Evolutionary conservation across 2,888 invertebrate genomes (phyloP).

Genomic region (Nysson spinosus): DNA sequence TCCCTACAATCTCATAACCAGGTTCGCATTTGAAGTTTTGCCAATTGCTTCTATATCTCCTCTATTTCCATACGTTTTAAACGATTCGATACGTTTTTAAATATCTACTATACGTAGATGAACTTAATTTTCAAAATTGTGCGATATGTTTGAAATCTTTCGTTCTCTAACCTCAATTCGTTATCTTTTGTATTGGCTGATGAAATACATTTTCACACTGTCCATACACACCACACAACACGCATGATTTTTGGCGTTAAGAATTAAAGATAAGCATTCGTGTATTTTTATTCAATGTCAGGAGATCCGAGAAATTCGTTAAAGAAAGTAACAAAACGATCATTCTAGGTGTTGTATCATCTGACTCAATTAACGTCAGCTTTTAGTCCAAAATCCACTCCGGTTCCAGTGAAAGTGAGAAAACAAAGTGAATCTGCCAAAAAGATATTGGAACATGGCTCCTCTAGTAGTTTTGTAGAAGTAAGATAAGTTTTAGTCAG

Average conservation of each 20-base stretch:
- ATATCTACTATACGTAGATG: too few species aligned
- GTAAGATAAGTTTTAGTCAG: conserved; percentile 45
- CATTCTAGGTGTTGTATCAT: conserved; percentile 72
- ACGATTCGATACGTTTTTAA: neutral
- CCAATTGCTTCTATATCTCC: neutral
- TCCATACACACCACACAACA: too few species aligned
- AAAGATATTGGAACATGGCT: conserved; percentile 58
- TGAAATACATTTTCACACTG: too few species aligned
- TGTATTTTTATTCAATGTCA: neutral
- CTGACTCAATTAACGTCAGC: conserved; percentile 71
- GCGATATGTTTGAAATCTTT: too few species aligned
- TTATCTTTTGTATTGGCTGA: too few species aligned
- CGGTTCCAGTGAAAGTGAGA: conserved; percentile 61
- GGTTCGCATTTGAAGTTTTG: conserved; percentile 57
- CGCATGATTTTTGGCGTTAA: too few species aligned
- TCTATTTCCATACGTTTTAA: neutral
- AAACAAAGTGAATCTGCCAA: conserved; percentile 52
- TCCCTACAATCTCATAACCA: conserved; percentile 74
- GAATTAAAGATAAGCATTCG: too few species aligned
- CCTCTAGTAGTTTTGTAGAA: conserved; percentile 63
- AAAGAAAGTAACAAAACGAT: neutral
- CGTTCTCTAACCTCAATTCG: too few species aligned
- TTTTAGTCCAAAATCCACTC: conserved; percentile 66
- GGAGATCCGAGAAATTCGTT: neutral
- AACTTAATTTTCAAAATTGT: too few species aligned